Base-by-base conservation (phyloP, 2,888 invertebrate species). In the Dryomyza anilis region DNA sequence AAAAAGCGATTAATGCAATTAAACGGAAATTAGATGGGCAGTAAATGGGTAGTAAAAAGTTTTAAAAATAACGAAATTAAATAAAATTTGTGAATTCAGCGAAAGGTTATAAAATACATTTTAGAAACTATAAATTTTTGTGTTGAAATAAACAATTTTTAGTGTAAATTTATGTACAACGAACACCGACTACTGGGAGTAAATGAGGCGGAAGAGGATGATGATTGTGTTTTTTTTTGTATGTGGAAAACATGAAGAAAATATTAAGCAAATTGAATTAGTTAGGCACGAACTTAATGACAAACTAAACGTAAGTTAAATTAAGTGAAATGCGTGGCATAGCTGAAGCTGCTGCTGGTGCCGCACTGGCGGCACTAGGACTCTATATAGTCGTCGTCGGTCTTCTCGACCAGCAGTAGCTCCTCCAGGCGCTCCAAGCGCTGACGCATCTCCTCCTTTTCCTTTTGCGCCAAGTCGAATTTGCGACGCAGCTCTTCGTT, bases 401-500 rank as follows among this genome's bases (percentile, higher is more conserved):
- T 67, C 10, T 65, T 66, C 30, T 72, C 72, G 2, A 77, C 71
- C 21, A 79, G 39, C 21, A 81, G 62, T 33, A 80, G 33, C 39
- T 78, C 76, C 66, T 83, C 83, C 21, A 83, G 66, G 12, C 76
- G 76, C 36, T 81, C 77, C 33, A 79, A 64, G 33, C 78, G 74
- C 61, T 72, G 70, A 27, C 76, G 73, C 71, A 80, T 75, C 33
- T 80, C 79, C 62, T 81, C 81, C 56, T 79, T 82, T 56, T 82
- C 78, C 66, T 77, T 81, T 63, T 80, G 76, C 2, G 76, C 74
- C 12, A 75, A 61, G 57, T 83, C 82, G 29, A 81, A 73, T 63
- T 81, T 78, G 55, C 78, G 75, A 3, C 74, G 72, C 29, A 83
- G 58, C 2, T 81, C 81, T 19, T 83, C 81, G 60, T 80, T 79